Base-by-base conservation (phyloP, 2,113 vertebrate species). In the Ceyx cyanopectus region DNA sequence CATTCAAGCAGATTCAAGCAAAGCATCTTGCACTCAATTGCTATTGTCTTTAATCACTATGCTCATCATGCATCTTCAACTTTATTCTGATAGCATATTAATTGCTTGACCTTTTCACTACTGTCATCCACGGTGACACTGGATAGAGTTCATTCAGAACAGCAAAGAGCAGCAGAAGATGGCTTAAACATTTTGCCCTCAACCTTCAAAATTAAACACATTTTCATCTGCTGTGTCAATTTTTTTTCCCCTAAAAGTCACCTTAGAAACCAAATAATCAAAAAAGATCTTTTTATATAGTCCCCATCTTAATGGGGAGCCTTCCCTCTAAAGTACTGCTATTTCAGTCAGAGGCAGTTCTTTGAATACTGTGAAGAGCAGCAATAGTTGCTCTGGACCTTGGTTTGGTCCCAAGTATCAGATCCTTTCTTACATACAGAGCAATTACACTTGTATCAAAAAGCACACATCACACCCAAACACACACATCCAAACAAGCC, bases 101-200 rank as follows among this genome's bases (percentile, higher is more conserved):
- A 93, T 65, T 67, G 56, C 72, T 66, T 85, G 89, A 84, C 91
- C 78, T 96, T 96, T 89, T 85, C 86, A 82, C 48, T 79, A n/a
- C 74, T 62, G 56, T 63, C 46, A 77, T 60, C 56, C 8, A 1
- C 26, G 41, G 53, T 62, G 70, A 80, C n/a, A 82, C 24, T 20
- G 45, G n/a, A 67, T 3, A 67, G 66, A 48, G 29, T 18, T 78
- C 48, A 85, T 4, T 22, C 20, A 11, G 40, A 91, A 87, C 8
- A 69, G 67, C 50, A 66, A 77, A 80, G 66, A 87, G 41, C 10
- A 62, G 10, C 20, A 87, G 19, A 60, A 57, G 30, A 70, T 40
- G 27, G 66, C 53, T 63, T 72, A 68, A 78, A 69, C 4, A 43
- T 87, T 92, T 87, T 94, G 23, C 17, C n/a, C n/a, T 73, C 85